A percentile compares a stretch with the other conserved stretches of the same genome.
Conservation (phyloP, 1,140 invertebrate species). For the Megalonaias nervosa region DNA sequence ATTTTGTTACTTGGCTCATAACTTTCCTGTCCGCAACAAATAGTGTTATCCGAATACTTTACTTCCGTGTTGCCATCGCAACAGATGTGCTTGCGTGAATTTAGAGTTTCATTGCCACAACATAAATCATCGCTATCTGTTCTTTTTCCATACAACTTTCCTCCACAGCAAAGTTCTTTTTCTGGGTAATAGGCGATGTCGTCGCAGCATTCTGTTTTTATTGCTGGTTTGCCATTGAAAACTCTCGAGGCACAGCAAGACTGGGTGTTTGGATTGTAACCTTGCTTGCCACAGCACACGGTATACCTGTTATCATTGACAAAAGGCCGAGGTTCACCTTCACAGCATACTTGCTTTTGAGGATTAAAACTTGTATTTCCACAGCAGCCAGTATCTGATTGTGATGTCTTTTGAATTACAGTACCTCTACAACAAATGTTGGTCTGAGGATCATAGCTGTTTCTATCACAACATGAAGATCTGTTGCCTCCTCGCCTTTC, state of each 20-base stretch:
- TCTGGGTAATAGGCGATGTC: constrained; percentile 10
- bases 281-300: constrained; percentile 22
- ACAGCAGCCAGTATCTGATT: not conserved
- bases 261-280: constrained; percentile 8
- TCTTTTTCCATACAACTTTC: constrained; percentile 15
- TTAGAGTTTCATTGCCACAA: constrained; percentile 10
- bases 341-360: constrained; percentile 22
- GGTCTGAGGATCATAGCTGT: constrained; percentile 18
- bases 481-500: constrained; percentile 21
- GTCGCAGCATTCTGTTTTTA: constrained; percentile 20
- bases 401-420: constrained; percentile 2
- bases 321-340: constrained; percentile 20
- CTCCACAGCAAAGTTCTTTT: constrained; percentile 26
- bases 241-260: constrained; percentile 27
- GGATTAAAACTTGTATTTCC: constrained; percentile 7
- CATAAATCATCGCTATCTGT: constrained; percentile 9
- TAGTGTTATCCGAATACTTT: too few species aligned
- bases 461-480: constrained; percentile 26
- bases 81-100: constrained; percentile 15
- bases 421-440: constrained; percentile 28
- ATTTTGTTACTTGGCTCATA: too few species aligned
- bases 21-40: too few species aligned
- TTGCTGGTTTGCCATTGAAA: constrained; percentile 3
- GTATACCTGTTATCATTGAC: constrained; percentile 10
- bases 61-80: constrained; percentile 19